phyloP scores from a whole-genome alignment of 2,113 vertebrate genomes.

The Pelusios castaneus region DNA sequence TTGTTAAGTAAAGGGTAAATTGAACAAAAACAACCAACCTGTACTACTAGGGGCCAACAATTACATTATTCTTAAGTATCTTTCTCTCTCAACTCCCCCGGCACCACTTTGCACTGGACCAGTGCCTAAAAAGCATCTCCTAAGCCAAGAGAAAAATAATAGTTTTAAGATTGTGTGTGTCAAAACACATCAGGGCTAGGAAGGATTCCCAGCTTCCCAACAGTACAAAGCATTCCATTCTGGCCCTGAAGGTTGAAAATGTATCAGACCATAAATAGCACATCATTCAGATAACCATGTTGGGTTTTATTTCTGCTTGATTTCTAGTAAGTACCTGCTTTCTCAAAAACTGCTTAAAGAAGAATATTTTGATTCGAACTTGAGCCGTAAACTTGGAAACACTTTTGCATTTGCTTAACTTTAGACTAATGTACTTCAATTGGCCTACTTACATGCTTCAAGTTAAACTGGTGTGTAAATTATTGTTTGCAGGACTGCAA shows the following conservation, averaged over 20 bases:
- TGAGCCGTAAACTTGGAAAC: conserved; percentile 54
- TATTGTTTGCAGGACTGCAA: neutral
- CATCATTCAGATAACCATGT: conserved; percentile 49
- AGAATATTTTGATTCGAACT: conserved; percentile 55
- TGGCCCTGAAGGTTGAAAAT: conserved; percentile 49
- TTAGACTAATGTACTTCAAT: neutral
- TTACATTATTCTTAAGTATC: neutral
- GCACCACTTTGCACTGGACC: neutral
- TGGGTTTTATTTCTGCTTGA: neutral
- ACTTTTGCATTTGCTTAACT: conserved; percentile 51
- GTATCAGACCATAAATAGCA: conserved; percentile 66
- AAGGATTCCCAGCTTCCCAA: conserved; percentile 53
- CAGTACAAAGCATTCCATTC: conserved; percentile 72
- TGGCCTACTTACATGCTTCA: conserved; percentile 16
- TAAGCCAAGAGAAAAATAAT: conserved; percentile 11
- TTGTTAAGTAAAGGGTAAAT: neutral
- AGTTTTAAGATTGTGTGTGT: conserved; percentile 32
- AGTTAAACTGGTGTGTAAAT: neutral
- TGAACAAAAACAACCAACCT: neutral
- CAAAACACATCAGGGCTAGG: conserved; percentile 8
- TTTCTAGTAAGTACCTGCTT: conserved; percentile 43
- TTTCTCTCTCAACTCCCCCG: neutral
- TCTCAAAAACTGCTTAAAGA: conserved; percentile 55
- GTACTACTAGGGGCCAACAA: neutral
- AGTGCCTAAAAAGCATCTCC: neutral